These are phyloP conservation scores for Dinoponera quadriceps DNA, from an alignment of 1,140 invertebrate species.

Conservation along the genomic window DNA sequence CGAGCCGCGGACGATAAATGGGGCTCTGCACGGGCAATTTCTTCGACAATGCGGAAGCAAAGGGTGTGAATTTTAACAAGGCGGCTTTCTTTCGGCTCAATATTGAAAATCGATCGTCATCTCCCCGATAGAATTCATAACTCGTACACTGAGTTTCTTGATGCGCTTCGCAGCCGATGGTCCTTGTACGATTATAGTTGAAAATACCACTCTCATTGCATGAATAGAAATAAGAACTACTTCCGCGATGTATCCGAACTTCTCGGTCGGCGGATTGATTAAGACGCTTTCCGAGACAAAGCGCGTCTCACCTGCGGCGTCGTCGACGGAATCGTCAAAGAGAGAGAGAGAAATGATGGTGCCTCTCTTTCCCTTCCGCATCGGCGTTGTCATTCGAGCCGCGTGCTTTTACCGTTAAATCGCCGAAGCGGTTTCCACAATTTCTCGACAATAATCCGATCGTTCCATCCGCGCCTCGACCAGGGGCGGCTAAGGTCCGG, in stretches of 20 bases:
- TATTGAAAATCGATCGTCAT: too few species aligned
- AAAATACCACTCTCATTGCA: too few species aligned
- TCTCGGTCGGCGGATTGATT: slow-evolving; percentile 16
- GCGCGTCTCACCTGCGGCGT: slow-evolving; percentile 5
- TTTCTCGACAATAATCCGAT: slow-evolving; percentile 68
- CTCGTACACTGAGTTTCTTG: too few species aligned
- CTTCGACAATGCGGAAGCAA: neutral
- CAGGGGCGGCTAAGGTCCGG: slow-evolving; percentile 6
- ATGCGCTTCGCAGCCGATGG: too few species aligned
- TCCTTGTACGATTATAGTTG: too few species aligned
- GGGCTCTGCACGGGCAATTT: neutral
- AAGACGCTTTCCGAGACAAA: neutral
- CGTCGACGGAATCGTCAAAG: neutral
- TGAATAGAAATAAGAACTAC: too few species aligned
- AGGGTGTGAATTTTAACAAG: neutral
- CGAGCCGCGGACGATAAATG: neutral
- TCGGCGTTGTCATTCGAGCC: slow-evolving; percentile 16
- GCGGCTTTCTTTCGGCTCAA: too few species aligned
- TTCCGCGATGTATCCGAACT: neutral
- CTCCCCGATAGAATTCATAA: too few species aligned
- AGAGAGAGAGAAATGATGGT: neutral
- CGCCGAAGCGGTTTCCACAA: slow-evolving; percentile 65
- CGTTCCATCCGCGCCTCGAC: slow-evolving; percentile 36
- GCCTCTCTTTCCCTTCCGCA: too few species aligned
- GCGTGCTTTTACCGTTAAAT: slow-evolving; percentile 68